Conservation (phyloP, 2,797 vertebrate species). For the Mormyrops boulengeri region DNA sequence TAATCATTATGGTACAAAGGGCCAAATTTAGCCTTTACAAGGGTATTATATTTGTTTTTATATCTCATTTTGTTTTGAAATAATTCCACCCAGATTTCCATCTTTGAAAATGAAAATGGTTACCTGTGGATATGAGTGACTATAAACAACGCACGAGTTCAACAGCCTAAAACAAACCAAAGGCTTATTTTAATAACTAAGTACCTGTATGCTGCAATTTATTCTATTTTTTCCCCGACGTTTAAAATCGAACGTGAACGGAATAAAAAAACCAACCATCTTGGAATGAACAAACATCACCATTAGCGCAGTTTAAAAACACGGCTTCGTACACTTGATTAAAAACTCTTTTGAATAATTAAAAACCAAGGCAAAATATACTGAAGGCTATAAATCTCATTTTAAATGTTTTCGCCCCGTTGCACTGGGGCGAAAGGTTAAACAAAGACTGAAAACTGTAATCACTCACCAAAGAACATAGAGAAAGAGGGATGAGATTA, state of each 20-base stretch:
- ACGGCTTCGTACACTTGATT: neutral
- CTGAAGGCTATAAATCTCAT: constrained; percentile 36
- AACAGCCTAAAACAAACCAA: neutral
- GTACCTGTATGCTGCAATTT: neutral
- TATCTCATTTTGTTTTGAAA: neutral
- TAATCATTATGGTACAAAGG: neutral
- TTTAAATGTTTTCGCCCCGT: neutral
- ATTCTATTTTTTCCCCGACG: neutral
- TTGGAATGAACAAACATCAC: neutral
- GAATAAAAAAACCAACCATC: neutral
- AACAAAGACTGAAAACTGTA: neutral
- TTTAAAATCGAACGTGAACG: neutral
- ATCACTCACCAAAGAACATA: neutral
- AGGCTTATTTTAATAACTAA: neutral
- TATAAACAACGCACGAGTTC: neutral
- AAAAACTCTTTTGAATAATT: neutral
- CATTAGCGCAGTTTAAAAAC: neutral
- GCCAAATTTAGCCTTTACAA: neutral
- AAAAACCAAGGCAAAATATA: constrained; percentile 30
- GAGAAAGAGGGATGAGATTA: neutral
- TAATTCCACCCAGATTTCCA: neutral
- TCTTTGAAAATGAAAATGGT: neutral
- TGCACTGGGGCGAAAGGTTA: neutral
- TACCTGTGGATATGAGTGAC: neutral
- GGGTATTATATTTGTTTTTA: neutral